Base-by-base conservation (phyloP, 2,113 vertebrate species). In the Sinosuthora webbiana region DNA sequence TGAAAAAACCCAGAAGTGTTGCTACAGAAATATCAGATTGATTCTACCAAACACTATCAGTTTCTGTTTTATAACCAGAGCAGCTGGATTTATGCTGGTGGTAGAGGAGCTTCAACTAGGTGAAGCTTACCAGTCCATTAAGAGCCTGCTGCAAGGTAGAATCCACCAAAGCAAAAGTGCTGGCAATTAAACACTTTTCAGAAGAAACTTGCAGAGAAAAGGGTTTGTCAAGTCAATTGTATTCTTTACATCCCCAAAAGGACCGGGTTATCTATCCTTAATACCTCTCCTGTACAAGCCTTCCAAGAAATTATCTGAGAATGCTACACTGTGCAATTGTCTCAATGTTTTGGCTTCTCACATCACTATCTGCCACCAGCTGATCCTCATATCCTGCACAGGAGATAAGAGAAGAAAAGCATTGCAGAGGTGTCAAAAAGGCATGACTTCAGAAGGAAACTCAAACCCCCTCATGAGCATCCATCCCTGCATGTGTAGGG, bases 101-200 rank as follows among this genome's bases (percentile, higher is more conserved):
- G 28, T 52, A 7, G 9, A 81, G 25, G 5, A 65, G 21, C 25
- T 92, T 44, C 7, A 14, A 45, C 7, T 31, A 56, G 37, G 25
- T 45, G 25, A 65, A 65, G 41, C 13, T n/a, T 87, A 93, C 88
- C 31, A 31, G 56, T 88, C 93, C 92, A 37, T 49, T 35, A 33
- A 97, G 68, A 49, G 52, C 41, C 68, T 50, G 33, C 45, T 95
- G 31, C 11, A 87, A 76, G 2, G 18, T 4, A 47, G 44, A 47
- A 45, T 89, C 35, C 63, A 97, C 84, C 82, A 98, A 98, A 80
- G 92, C 65, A 87, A 94, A 98, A 89, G 94, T 65, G 17, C 74
- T 91, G 60, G 97, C 83, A 74, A 82, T 94, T 90, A 98, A 98
- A 52, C 81, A 60, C 44, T 97, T 90, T n/a, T 47, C 50, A 56